Conservation (phyloP, 2,888 invertebrate species). For the Dicycla oo region DNA sequence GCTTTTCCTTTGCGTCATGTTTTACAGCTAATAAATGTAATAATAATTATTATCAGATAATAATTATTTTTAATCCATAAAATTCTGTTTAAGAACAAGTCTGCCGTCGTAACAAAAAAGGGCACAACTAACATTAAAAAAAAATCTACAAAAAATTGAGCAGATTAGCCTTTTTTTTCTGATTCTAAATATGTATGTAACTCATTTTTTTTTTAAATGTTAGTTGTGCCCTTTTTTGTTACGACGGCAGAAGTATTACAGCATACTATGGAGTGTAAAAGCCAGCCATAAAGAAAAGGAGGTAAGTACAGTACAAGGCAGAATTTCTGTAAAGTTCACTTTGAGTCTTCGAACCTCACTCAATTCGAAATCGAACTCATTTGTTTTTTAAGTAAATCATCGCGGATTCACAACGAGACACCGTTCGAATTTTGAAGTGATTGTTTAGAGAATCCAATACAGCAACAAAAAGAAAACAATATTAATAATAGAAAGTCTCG, state of each 20-base stretch:
- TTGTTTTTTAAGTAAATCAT: neutral
- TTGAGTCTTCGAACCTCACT: neutral
- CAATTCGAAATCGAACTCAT: neutral
- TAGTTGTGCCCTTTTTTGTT: no score
- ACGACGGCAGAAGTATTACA: neutral
- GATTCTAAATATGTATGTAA: no score
- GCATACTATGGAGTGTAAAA: neutral
- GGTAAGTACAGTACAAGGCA: no score
- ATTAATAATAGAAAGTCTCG: conserved; percentile 9
- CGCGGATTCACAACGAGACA: neutral
- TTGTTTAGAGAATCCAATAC: neutral
- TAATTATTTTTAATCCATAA: neutral
- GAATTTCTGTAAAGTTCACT: neutral
- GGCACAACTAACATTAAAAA: no score
- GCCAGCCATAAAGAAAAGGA: neutral
- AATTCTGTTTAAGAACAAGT: neutral
- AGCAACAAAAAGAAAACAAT: neutral
- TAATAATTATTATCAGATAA: no score
- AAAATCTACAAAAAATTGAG: no score
- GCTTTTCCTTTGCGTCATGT: neutral
- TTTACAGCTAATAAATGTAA: no score
- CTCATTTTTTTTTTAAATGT: no score
- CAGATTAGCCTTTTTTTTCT: no score
- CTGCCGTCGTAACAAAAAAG: no score
- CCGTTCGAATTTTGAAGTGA: conserved; percentile 8